Evolutionary conservation across 2,797 vertebrate species (phyloP), one percentile per base, ranked within the genome.

Genomic region (Phrynocephalus forsythii): DNA sequence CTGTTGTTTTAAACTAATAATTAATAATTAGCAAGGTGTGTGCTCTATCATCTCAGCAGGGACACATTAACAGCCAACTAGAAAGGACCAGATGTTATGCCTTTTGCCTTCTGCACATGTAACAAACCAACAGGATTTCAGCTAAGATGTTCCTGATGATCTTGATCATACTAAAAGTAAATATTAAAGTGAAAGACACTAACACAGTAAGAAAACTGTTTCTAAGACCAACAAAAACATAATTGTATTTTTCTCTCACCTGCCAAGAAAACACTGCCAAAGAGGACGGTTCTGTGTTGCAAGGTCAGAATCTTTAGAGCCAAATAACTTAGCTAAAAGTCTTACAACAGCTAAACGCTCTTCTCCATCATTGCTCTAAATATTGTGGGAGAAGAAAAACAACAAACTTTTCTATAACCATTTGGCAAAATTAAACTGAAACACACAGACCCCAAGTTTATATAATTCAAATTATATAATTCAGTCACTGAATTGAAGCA

Each of bases 231-330:
- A 71, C 22, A 78, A 1, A 33, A 85, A 44, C 67, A 79, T 78
- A 3, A 86, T 1, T 73, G 0, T 1, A 5, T 75, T n/a, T n/a
- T 90, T 94, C 71, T 88, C 96, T 94, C 94, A 99, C 99, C 99
- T 96, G 94, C 99, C 99, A 92, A 99, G 97, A 95, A 99, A 99
- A 94, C 99, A 99, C 83, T 99, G 99, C 99, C 99, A 99, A 89
- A 99, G 98, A 0, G 98, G 98, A 90, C 98, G 97, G 95, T 99
- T 99, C 92, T 99, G 99, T 2, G 98, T 99, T 82, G 99, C 99
- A 90, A 99, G 96, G 93, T 99, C 99, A 1, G 99, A 99, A 97
- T 99, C 99, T 97, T 98, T 99, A 93, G 98, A 98, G 50, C 99
- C 99, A 95, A 99, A 99, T 88, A 99, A 96, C 96, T 99, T 99